Evolutionary conservation across 1,140 invertebrate genomes (phyloP).

Genomic region (Cydia pomonella): DNA sequence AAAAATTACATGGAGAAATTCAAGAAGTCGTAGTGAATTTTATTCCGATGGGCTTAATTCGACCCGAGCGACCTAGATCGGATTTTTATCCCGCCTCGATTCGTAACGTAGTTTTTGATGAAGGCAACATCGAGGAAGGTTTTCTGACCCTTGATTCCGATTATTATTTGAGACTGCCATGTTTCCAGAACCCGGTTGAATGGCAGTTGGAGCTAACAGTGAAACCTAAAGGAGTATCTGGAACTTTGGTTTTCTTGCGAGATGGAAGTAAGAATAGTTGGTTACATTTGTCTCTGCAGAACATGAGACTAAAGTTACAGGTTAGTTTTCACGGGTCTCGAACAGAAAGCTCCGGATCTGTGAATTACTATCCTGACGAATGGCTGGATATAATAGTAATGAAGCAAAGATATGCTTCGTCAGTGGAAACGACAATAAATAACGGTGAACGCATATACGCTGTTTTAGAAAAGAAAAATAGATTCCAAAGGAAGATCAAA

Average conservation of each 20-base stretch:
- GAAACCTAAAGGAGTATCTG: constrained; percentile 55
- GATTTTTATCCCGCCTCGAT: constrained; percentile 52
- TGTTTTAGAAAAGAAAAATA: constrained; percentile 43
- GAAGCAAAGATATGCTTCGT: constrained; percentile 57
- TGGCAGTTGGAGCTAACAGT: constrained; percentile 68
- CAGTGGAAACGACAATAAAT: constrained; percentile 65
- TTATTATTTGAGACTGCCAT: constrained; percentile 64
- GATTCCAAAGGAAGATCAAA: constrained; percentile 30
- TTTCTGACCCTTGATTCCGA: constrained; percentile 56
- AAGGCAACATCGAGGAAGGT: constrained; percentile 60
- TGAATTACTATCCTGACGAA: constrained; percentile 56
- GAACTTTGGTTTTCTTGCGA: constrained; percentile 60
- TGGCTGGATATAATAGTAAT: constrained; percentile 62
- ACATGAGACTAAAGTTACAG: constrained; percentile 57
- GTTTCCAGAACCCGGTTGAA: constrained; percentile 56
- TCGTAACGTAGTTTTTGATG: constrained; percentile 66
- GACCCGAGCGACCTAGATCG: constrained; percentile 37
- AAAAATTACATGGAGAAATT: constrained; percentile 66
- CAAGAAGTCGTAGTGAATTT: constrained; percentile 71
- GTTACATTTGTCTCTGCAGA: constrained; percentile 60
- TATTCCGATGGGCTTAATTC: constrained; percentile 57
- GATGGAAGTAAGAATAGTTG: constrained; percentile 48
- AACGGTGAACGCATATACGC: constrained; percentile 60
- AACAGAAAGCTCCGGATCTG: constrained; percentile 58
- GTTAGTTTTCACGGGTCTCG: constrained; percentile 43